A percentile compares a stretch with the other conserved stretches of the same genome.
These are phyloP conservation scores for Polypedilum pembai DNA, from an alignment of 1,140 invertebrate genomes.

Conservation along the genomic window DNA sequence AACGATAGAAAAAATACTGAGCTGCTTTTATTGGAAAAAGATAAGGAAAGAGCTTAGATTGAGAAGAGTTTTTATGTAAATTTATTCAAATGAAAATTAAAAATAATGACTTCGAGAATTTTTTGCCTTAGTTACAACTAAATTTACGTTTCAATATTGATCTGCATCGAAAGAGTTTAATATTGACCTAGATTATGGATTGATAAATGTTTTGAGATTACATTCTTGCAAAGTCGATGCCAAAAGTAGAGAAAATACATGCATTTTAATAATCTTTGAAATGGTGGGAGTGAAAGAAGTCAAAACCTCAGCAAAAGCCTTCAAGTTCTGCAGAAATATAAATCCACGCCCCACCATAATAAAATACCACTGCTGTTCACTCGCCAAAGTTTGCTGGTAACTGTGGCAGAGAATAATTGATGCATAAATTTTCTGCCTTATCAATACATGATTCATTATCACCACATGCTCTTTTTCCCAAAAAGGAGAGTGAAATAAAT, in stretches of 20 bases:
- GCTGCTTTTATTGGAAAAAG: not conserved
- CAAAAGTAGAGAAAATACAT: too few species aligned
- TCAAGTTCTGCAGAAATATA: not conserved
- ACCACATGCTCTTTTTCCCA: too few species aligned
- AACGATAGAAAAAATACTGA: not conserved
- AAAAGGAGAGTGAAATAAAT: too few species aligned
- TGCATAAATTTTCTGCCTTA: not conserved
- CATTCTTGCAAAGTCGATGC: not conserved
- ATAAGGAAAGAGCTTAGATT: not conserved
- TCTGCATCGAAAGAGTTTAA: not conserved
- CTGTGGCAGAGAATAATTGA: not conserved
- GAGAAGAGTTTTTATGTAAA: not conserved
- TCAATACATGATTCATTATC: not conserved
- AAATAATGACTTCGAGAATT: not conserved
- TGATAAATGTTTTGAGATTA: not conserved
- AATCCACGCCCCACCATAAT: not conserved
- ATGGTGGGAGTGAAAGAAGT: not conserved
- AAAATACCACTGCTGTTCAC: not conserved
- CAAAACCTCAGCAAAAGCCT: not conserved
- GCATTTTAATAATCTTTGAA: not conserved
- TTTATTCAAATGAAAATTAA: conserved; percentile 14
- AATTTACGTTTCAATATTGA: not conserved
- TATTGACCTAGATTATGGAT: not conserved
- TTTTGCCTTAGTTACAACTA: not conserved
- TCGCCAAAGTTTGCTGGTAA: not conserved